Evolutionary conservation across 2,797 vertebrate species (phyloP).

Genomic region (Salmo trutta): DNA sequence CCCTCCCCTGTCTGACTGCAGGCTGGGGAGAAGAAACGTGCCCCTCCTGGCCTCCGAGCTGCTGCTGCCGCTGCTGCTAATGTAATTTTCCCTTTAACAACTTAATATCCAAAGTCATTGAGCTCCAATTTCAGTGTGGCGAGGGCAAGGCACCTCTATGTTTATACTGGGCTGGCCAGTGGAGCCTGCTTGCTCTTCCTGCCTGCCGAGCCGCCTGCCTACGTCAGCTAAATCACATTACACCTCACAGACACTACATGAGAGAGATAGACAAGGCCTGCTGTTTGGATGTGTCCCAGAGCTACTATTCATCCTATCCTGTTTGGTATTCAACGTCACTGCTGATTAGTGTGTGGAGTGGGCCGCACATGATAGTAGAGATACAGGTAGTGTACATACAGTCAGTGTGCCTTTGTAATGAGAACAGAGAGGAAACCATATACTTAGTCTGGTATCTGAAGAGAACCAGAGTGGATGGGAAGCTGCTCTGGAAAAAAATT

Average conservation of each 20-base stretch:
- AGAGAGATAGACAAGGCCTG: neutral
- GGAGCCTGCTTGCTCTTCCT: constrained; percentile 22
- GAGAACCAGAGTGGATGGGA: constrained; percentile 61
- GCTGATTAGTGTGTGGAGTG: neutral
- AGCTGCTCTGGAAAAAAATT: constrained; percentile 60
- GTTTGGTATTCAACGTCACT: neutral
- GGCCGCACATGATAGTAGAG: neutral
- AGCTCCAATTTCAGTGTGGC: constrained; percentile 45
- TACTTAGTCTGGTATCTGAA: constrained; percentile 11
- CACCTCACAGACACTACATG: neutral
- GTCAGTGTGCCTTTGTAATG: neutral
- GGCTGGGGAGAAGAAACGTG: neutral
- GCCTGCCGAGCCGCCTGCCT: constrained; percentile 8
- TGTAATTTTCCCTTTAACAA: constrained; percentile 51
- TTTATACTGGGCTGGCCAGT: constrained; percentile 46
- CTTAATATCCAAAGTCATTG: constrained; percentile 47
- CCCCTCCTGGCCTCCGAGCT: constrained; percentile 19
- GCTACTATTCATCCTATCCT: neutral
- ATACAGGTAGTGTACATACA: neutral
- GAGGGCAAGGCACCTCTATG: constrained; percentile 41
- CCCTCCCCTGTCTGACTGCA: constrained; percentile 9
- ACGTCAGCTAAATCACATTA: constrained; percentile 4
- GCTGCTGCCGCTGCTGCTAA: constrained; percentile 41
- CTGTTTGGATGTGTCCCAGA: too few species aligned
- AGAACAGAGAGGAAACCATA: neutral